These are phyloP conservation scores for Sphaerophoria taeniata DNA, from an alignment of 2,888 invertebrate genomes.

Conservation along the genomic window DNA sequence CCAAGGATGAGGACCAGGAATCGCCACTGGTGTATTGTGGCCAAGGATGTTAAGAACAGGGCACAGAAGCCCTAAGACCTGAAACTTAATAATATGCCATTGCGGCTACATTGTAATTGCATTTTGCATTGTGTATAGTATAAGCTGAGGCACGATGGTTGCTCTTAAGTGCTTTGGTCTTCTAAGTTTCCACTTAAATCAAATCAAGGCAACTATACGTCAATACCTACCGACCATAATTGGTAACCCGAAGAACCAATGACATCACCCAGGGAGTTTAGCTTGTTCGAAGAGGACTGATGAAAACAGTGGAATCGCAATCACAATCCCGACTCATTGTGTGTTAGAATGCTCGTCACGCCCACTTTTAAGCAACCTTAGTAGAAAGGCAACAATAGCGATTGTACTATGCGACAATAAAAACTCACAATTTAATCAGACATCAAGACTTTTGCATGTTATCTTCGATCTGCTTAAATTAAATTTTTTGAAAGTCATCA, in stretches of 20 bases:
- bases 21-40: too few relatives aligned
- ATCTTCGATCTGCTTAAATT: too few relatives aligned
- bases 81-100: slow-evolving; percentile 56
- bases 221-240: slow-evolving; percentile 49
- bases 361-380: too few relatives aligned
- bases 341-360: too few relatives aligned
- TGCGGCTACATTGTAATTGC: background rate
- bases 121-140: background rate
- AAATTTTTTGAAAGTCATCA: too few relatives aligned
- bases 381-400: too few relatives aligned
- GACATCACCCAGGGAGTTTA: slow-evolving; percentile 5
- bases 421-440: too few relatives aligned
- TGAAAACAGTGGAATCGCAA: background rate
- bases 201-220: slow-evolving; percentile 58
- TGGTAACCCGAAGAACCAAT: slow-evolving; percentile 40
- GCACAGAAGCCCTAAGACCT: background rate
- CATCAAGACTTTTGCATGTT: too few relatives aligned
- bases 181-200: slow-evolving; percentile 60
- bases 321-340: too few relatives aligned
- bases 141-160: slow-evolving; percentile 32
- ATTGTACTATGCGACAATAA: too few relatives aligned
- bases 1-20: too few relatives aligned
- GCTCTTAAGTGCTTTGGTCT: slow-evolving; percentile 65
- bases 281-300: background rate
- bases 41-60: slow-evolving; percentile 23